These are phyloP conservation scores for Plagiodera versicolora DNA, from an alignment of 2,888 invertebrate species.

Conservation along the genomic window DNA sequence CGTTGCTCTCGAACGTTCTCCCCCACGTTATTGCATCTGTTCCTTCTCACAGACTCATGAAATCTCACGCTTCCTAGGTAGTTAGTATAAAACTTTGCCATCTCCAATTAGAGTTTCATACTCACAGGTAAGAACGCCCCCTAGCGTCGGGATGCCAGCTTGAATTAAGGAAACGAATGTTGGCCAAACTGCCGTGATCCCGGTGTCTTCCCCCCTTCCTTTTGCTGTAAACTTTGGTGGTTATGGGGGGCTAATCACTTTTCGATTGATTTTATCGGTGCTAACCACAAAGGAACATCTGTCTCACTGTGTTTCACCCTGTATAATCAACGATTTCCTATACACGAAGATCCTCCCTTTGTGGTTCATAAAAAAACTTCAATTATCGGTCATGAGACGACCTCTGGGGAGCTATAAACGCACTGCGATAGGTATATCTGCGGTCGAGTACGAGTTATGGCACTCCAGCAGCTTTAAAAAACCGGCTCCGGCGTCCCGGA, in stretches of 20 bases:
- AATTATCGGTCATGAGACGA: constrained; percentile 46
- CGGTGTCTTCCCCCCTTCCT: constrained; percentile 32
- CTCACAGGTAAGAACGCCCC: constrained; percentile 21
- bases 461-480: constrained; percentile 46
- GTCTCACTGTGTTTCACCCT: not conserved
- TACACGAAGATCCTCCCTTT: constrained; percentile 30
- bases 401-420: constrained; percentile 44
- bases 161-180: constrained; percentile 42
- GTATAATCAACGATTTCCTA: too few relatives aligned
- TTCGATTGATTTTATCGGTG: constrained; percentile 44
- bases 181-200: constrained; percentile 48
- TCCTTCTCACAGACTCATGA: constrained; percentile 10
- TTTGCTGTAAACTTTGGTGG: constrained; percentile 39
- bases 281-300: too few relatives aligned
- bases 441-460: constrained; percentile 49
- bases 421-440: constrained; percentile 45
- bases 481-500: constrained; percentile 37
- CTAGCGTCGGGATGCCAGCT: constrained; percentile 20
- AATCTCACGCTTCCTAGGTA: too few relatives aligned
- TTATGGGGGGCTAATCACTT: constrained; percentile 47
- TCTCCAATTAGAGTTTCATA: constrained; percentile 27
- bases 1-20: too few relatives aligned
- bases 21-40: too few relatives aligned
- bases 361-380: constrained; percentile 46
- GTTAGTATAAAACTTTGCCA: constrained; percentile 21